Conservation (phyloP, 2,888 invertebrate genomes). For the Pomacea canaliculata region DNA sequence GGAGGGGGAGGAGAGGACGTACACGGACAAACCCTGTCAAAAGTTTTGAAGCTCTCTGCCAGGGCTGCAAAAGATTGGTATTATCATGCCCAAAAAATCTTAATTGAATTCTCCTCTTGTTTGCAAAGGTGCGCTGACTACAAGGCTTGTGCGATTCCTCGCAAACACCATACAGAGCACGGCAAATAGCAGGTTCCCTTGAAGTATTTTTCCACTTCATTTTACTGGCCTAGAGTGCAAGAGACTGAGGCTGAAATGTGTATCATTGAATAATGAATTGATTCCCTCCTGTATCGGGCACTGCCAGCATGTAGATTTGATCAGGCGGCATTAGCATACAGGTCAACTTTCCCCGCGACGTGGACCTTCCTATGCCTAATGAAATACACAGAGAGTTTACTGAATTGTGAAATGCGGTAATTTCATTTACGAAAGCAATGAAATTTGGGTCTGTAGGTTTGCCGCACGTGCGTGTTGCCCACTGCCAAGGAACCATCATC, state of each 20-base stretch:
- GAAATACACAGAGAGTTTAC: slow-evolving; percentile 16
- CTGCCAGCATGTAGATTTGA: slow-evolving; percentile 1
- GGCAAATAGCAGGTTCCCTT: slow-evolving; percentile 14
- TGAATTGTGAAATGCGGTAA: slow-evolving; percentile 9
- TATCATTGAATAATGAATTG: slow-evolving; percentile 13
- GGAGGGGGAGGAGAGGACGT: no score
- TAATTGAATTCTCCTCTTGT: slow-evolving; percentile 18
- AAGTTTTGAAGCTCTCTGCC: no score
- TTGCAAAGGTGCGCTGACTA: background rate
- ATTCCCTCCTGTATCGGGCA: background rate
- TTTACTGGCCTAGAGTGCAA: background rate
- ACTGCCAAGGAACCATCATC: no score
- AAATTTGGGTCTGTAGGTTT: no score
- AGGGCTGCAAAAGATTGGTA: no score
- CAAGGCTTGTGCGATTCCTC: slow-evolving; percentile 2
- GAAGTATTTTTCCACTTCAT: slow-evolving; percentile 10
- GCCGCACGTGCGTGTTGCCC: no score
- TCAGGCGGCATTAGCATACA: slow-evolving; percentile 1
- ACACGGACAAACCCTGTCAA: no score
- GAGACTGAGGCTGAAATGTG: slow-evolving; percentile 2
- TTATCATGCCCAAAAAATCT: slow-evolving; percentile 15
- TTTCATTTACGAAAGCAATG: slow-evolving; percentile 6
- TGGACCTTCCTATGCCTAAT: slow-evolving; percentile 14
- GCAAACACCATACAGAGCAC: slow-evolving; percentile 11
- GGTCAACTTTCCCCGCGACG: background rate